Percentiles rank a stretch among this genome's conserved stretches.
Evolutionary conservation across 2,113 vertebrate genomes (phyloP).

Genomic region (Lophotis ruficrista): DNA sequence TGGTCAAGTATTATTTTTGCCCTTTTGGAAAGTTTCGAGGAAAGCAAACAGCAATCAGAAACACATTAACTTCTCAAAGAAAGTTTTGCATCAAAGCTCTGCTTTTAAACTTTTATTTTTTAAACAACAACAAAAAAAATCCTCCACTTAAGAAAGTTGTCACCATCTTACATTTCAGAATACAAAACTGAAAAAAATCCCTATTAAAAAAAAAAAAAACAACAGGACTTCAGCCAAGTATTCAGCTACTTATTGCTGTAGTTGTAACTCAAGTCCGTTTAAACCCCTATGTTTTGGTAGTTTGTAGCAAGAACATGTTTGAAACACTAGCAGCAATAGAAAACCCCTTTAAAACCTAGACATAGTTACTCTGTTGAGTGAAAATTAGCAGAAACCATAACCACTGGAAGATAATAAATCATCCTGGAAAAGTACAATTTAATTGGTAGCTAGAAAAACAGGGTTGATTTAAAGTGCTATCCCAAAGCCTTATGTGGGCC

Average conservation of each 20-base stretch:
- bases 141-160: constrained; percentile 56
- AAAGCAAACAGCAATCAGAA: background rate
- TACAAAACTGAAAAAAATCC: constrained; percentile 70
- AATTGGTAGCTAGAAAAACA: constrained; percentile 42
- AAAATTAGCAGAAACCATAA: constrained; percentile 42
- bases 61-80: constrained; percentile 14
- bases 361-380: constrained; percentile 20
- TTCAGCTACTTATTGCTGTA: constrained; percentile 67
- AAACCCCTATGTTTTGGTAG: constrained; percentile 22
- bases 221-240: constrained; percentile 62
- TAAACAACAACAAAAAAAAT: constrained; percentile 24
- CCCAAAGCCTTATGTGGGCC: constrained; percentile 34
- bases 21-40: background rate
- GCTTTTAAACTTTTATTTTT: constrained; percentile 67
- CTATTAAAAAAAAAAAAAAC: constrained; percentile 37
- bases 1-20: background rate
- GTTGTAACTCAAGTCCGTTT: constrained; percentile 55
- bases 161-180: constrained; percentile 48
- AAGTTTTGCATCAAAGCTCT: constrained; percentile 45
- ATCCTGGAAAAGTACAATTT: constrained; percentile 53
- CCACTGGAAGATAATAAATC: constrained; percentile 19
- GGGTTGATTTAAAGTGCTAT: constrained; percentile 52
- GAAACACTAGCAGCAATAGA: constrained; percentile 66
- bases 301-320: constrained; percentile 27
- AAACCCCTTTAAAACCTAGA: constrained; percentile 61